Evolutionary conservation across 2,888 invertebrate genomes (phyloP).

Genomic region (Hermaeophaga mercurialis): DNA sequence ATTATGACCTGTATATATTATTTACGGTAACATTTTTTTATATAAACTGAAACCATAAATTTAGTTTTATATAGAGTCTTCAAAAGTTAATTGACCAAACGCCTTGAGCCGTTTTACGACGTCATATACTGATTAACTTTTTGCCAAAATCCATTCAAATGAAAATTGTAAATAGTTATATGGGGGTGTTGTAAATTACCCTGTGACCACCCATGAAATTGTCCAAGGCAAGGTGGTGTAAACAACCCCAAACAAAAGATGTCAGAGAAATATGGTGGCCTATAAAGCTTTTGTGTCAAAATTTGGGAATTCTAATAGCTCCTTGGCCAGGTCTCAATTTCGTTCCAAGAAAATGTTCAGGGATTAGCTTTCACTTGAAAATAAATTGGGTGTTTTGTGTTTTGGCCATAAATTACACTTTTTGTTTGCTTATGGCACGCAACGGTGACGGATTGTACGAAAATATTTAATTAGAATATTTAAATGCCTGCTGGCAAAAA

Average conservation of each 20-base stretch:
- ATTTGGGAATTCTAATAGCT: conserved; percentile 17
- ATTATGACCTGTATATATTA: too few species aligned
- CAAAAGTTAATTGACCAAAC: conserved; percentile 2
- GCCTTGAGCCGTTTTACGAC: conserved; percentile 23
- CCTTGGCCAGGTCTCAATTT: conserved; percentile 22
- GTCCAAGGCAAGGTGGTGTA: conserved; percentile 41
- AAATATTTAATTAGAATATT: too few species aligned
- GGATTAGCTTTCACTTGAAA: conserved; percentile 21
- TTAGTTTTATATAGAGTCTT: not conserved
- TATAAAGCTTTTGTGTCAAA: conserved; percentile 35
- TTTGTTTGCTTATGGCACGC: not conserved
- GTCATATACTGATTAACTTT: conserved; percentile 29
- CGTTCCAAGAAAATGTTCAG: conserved; percentile 20
- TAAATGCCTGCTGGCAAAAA: too few species aligned
- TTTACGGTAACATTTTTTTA: too few species aligned
- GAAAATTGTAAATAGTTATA: conserved; percentile 30
- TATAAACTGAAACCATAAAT: conserved; percentile 6
- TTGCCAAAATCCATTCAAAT: conserved; percentile 19
- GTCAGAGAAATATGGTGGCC: conserved; percentile 38
- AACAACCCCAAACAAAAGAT: conserved; percentile 42
- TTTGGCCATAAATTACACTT: not conserved
- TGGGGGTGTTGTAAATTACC: conserved; percentile 36
- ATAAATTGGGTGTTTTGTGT: not conserved
- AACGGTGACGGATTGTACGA: too few species aligned
- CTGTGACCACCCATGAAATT: conserved; percentile 47